Percentiles rank a stretch among this genome's conserved stretches.
Conservation (phyloP, 2,888 invertebrate species). For the Cremastinae sp. region DNA sequence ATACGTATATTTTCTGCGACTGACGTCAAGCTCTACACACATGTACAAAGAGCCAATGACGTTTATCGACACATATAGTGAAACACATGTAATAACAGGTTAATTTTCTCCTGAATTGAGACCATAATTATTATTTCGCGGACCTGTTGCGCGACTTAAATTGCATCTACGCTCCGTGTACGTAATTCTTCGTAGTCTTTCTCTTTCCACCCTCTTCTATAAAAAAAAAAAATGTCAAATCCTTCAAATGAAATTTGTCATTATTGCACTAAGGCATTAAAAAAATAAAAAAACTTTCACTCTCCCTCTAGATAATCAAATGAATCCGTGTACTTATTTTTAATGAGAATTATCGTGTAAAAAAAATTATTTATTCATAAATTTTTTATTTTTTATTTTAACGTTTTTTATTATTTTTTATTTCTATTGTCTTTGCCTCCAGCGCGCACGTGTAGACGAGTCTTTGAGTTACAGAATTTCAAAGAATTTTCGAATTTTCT, state of each 20-base stretch:
- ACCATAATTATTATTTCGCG: constrained; percentile 60
- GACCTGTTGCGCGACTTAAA: constrained; percentile 62
- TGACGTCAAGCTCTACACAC: no score
- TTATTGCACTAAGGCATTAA: no score
- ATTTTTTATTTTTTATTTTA: no score
- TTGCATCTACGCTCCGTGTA: constrained; percentile 42
- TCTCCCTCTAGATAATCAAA: no score
- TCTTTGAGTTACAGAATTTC: no score
- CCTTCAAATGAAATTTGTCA: no score
- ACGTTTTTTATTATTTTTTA: not conserved
- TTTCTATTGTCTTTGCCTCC: not conserved
- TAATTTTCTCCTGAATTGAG: constrained; percentile 56
- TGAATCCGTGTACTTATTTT: no score
- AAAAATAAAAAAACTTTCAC: no score
- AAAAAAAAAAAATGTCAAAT: no score
- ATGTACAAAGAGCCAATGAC: constrained; percentile 42
- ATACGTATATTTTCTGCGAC: not conserved
- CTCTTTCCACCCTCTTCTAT: constrained; percentile 27
- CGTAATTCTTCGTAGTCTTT: constrained; percentile 34
- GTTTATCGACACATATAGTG: constrained; percentile 54
- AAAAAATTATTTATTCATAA: no score
- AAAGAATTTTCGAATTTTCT: no score
- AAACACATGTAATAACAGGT: constrained; percentile 49
- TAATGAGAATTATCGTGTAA: no score
- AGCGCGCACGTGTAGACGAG: not conserved